These are phyloP conservation scores for Clarias macrocephalus DNA, from an alignment of 2,113 vertebrate species.

Conservation along the genomic window DNA sequence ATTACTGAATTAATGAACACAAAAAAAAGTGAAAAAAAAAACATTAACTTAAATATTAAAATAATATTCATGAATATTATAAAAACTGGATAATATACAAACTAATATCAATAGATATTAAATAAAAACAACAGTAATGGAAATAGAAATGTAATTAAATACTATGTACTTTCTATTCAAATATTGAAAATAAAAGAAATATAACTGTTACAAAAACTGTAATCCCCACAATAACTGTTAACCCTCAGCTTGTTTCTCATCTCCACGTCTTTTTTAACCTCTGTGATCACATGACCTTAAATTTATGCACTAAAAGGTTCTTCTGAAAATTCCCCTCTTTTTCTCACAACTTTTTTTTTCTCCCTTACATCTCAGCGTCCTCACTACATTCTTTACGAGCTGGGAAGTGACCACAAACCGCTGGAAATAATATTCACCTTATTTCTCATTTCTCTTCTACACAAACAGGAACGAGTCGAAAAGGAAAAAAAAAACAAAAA, in stretches of 20 bases:
- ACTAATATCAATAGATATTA: background rate
- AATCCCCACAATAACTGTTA: too few species aligned
- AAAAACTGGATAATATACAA: background rate
- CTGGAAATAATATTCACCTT: constrained; percentile 63
- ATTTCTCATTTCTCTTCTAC: constrained; percentile 61
- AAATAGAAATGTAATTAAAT: background rate
- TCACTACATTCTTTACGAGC: constrained; percentile 70
- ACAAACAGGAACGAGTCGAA: constrained; percentile 57
- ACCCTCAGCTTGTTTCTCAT: background rate
- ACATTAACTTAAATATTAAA: background rate
- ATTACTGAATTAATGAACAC: background rate
- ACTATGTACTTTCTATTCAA: background rate
- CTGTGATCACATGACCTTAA: background rate
- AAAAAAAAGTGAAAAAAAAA: background rate
- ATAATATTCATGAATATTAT: background rate
- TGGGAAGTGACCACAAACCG: constrained; percentile 76
- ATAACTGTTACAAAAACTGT: background rate
- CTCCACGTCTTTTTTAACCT: background rate
- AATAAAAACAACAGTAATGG: background rate
- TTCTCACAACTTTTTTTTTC: constrained; percentile 12
- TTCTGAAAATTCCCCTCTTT: constrained; percentile 4
- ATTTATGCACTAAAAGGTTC: background rate
- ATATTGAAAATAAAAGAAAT: background rate
- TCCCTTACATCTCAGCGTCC: constrained; percentile 20
- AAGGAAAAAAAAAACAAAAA: constrained; percentile 21